A percentile compares a stretch with the other conserved stretches of the same genome.
These are phyloP conservation scores for Sinella curviseta DNA, from an alignment of 1,140 invertebrate species.

Conservation along the genomic window DNA sequence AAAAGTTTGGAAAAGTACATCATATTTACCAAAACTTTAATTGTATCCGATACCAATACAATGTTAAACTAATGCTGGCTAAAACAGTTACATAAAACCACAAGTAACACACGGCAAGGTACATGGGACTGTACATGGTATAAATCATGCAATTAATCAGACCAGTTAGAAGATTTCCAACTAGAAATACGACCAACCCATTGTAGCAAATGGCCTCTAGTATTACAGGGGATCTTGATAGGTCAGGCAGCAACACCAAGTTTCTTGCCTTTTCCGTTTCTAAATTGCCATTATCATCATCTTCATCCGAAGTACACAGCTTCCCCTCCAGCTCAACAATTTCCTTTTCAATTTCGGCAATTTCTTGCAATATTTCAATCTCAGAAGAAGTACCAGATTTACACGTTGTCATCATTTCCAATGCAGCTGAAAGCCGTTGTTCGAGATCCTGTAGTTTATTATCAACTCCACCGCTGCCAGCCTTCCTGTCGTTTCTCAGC, in stretches of 20 bases:
- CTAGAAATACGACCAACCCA: constrained; percentile 74
- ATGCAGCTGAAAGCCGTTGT: constrained; percentile 14
- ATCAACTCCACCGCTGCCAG: not conserved
- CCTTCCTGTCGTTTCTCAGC: not conserved
- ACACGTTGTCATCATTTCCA: not conserved
- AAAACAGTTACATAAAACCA: constrained; percentile 38
- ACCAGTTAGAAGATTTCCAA: constrained; percentile 77
- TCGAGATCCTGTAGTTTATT: constrained; percentile 9
- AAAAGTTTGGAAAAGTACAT: not conserved
- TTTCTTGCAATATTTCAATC: not conserved
- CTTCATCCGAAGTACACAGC: constrained; percentile 13
- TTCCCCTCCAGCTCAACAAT: not conserved
- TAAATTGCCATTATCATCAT: not conserved
- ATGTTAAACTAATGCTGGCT: constrained; percentile 18
- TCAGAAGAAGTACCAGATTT: not conserved
- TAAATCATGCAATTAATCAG: constrained; percentile 69
- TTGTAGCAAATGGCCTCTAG: constrained; percentile 71
- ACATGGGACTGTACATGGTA: constrained; percentile 60
- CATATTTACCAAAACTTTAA: constrained; percentile 46
- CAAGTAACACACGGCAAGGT: constrained; percentile 25
- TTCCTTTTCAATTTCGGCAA: constrained; percentile 15
- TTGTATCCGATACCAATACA: constrained; percentile 45
- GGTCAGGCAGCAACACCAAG: constrained; percentile 34
- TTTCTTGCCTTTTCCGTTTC: not conserved
- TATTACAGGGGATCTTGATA: constrained; percentile 57